These are phyloP conservation scores for Petaurus breviceps DNA, from an alignment of 2,113 vertebrate species.

Conservation along the genomic window DNA sequence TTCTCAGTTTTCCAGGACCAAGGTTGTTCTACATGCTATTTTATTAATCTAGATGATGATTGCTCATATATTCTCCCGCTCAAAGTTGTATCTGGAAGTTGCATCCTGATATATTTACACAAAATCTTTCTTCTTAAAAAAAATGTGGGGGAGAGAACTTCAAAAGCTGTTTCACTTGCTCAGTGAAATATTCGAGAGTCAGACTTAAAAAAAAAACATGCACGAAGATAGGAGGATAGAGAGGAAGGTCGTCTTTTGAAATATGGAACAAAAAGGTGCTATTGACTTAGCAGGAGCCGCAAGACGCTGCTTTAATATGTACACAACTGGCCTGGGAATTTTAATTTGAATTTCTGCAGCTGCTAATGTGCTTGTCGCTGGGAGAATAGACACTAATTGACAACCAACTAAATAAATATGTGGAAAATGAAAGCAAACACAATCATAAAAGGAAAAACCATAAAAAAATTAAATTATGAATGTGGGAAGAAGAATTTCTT, in stretches of 20 bases:
- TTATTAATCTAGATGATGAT: neutral
- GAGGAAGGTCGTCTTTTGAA: constrained; percentile 64
- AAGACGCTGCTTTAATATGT: constrained; percentile 67
- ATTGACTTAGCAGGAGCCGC: constrained; percentile 58
- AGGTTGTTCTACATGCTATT: neutral
- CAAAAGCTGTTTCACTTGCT: neutral
- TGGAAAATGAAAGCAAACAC: constrained; percentile 82
- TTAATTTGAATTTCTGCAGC: constrained; percentile 78
- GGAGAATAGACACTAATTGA: constrained; percentile 82
- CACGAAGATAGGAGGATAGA: neutral
- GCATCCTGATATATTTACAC: neutral
- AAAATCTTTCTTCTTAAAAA: constrained; percentile 19
- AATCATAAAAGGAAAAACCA: constrained; percentile 74
- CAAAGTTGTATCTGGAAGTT: neutral
- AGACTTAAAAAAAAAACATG: constrained; percentile 37
- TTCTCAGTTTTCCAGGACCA: neutral
- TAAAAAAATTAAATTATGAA: constrained; percentile 80
- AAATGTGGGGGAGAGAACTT: constrained; percentile 7
- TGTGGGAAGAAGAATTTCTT: constrained; percentile 43
- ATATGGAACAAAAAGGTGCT: constrained; percentile 50
- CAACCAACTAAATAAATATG: constrained; percentile 83
- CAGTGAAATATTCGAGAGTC: constrained; percentile 38
- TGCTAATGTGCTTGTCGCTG: constrained; percentile 77
- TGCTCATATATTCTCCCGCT: neutral
- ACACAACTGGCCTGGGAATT: constrained; percentile 71